Evolutionary conservation across 2,113 vertebrate genomes (phyloP), one percentile per base, ranked within the genome.

Genomic region (Pomatostomus ruficeps): DNA sequence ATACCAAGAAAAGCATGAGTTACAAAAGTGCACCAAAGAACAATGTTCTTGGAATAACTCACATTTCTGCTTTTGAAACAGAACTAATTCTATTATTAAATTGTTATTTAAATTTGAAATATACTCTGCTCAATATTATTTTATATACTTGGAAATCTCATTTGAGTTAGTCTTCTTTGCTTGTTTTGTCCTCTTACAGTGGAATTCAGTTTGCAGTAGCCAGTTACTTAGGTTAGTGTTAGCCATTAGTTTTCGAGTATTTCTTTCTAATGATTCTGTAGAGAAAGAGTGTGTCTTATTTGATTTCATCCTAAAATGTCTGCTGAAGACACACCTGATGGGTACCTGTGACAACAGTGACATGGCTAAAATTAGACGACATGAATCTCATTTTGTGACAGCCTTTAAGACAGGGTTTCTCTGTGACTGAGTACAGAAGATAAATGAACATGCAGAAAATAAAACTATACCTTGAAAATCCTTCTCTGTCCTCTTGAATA

Each of bases 351-450:
- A 51, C 6, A 23, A 52, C 13, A 65, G 20, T 17, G 16, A n/a
- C 22, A 51, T 22, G 7, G 10, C 1, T 92, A 54, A 35, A 74
- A 31, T 36, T 25, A 49, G 42, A 25, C 0, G 0, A 58, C 13
- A 38, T 29, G 14, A 38, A 38, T 46, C 23, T 68, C 18, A 46
- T 40, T 81, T 68, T 55, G 19, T 57, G 16, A 38, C 17, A 78
- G 14, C 6, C n/a, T 89, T 61, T 81, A 31, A 54, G 20, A 40
- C 10, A 74, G 4, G 1, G 5, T 38, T 86, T 73, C 38, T 84
- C 36, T n/a, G 17, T 18, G 8, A 24, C 14, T 67, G 52, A 65
- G 16, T 45, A 22, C 3, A 51, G n/a, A 10, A 70, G 24, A 48
- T 14, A 94, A 71, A 92, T 3, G 0, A 43, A 31, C 9, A 52